phyloP scores from a whole-genome alignment of 2,797 vertebrate species.

The Pogonophryne albipinna region DNA sequence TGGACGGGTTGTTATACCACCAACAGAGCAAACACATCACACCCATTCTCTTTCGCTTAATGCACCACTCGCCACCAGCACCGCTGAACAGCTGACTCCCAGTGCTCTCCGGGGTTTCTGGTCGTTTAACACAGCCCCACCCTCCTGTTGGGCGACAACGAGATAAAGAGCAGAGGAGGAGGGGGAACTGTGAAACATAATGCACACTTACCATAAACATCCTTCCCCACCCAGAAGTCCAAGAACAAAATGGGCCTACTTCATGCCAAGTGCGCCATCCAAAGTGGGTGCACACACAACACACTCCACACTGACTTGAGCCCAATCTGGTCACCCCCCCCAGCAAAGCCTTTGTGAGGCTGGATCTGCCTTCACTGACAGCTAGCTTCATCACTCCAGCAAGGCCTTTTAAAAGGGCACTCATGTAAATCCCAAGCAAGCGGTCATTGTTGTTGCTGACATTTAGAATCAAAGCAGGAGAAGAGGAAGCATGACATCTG shows the following conservation, averaged over 20 bases:
- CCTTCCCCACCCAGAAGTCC: slow-evolving; percentile 41
- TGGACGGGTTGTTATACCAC: slow-evolving; percentile 16
- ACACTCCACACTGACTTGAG: slow-evolving; percentile 18
- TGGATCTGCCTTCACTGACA: slow-evolving; percentile 51
- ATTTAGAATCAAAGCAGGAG: slow-evolving; percentile 69
- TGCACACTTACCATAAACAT: slow-evolving; percentile 42
- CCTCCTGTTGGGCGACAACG: slow-evolving; percentile 25
- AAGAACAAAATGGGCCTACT: slow-evolving; percentile 41
- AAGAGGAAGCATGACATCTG: slow-evolving; percentile 27
- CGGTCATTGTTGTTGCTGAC: slow-evolving; percentile 74
- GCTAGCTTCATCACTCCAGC: slow-evolving; percentile 66
- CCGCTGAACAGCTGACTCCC: slow-evolving; percentile 46
- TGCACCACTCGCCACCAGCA: slow-evolving; percentile 41
- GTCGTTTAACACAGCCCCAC: slow-evolving; percentile 61
- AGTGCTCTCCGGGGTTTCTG: slow-evolving; percentile 40
- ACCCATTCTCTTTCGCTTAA: slow-evolving; percentile 39
- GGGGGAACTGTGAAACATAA: slow-evolving; percentile 19
- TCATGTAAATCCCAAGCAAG: slow-evolving; percentile 68
- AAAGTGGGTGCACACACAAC: slow-evolving; percentile 20
- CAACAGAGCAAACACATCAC: slow-evolving; percentile 24
- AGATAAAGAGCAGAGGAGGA: slow-evolving; percentile 23
- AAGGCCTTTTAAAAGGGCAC: slow-evolving; percentile 77
- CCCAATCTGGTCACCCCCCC: slow-evolving; percentile 4
- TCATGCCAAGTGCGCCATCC: slow-evolving; percentile 31
- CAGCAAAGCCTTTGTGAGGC: slow-evolving; percentile 17